Evolutionary conservation across 2,113 vertebrate species (phyloP), one percentile per base, ranked within the genome.

Genomic region (Origma solitaria): DNA sequence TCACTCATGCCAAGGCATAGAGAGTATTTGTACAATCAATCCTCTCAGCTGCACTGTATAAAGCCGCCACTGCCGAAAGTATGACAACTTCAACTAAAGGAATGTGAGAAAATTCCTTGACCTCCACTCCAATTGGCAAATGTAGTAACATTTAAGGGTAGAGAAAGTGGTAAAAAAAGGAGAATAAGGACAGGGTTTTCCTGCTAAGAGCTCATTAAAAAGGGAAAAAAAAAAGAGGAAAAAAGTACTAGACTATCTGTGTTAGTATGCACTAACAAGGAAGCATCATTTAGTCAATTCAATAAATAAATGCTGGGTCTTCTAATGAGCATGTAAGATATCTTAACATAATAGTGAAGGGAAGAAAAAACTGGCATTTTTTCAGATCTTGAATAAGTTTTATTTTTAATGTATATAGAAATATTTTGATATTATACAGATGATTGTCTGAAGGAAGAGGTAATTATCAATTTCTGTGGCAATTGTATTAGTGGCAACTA

Each of bases 181-280:
- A 51, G 5, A 66, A 15, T 22, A 31, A 60, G 5, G 12, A 49
- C 8, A 62, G 7, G 4, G 6, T 42, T 71, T 90, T 89, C 10
- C 5, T 5, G 2, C 31, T 77, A 24, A 77, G 62, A 79, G 17
- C 1, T 22, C 9, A 38, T 37, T 72, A 37, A 70, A 72, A 49
- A 13, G 8, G 3, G 20, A 28, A 56, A 14, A 49, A 38, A 4
- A 15, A 24, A 28, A 40, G 12, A 11, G 5, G 8, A 13, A 3
- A n/a, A 21, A 27, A 31, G 0, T 3, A 42, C 16, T 2, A 31
- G 37, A 12, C 16, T 56, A 8, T 4, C 13, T 47, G 2, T 18
- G 7, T 62, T 50, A 61, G 10, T 16, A 57, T 4, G 2, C 2
- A 15, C 50, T 51, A 62, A 14, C 19, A 71, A 62, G 16, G 25